phyloP scores from a whole-genome alignment of 2,888 invertebrate species.

The Cacoxenus indagator region DNA sequence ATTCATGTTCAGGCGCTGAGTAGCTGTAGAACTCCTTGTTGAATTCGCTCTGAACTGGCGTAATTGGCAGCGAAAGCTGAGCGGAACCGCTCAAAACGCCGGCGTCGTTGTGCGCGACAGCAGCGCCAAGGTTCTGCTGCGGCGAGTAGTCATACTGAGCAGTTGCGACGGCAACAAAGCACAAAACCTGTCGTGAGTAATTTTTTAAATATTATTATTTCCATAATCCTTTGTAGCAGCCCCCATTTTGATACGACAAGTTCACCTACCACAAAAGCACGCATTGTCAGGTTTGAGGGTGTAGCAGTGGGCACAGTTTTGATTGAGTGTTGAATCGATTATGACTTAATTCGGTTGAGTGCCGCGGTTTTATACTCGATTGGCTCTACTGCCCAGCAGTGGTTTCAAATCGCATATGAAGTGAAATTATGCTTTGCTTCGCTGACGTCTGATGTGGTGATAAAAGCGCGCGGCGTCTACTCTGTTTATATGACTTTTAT shows the following conservation, averaged over 20 bases:
- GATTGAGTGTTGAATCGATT: slow-evolving; percentile 42
- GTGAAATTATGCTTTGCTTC: slow-evolving; percentile 3
- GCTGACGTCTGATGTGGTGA: not conserved
- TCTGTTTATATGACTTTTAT: not conserved
- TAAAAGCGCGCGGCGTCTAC: not conserved
- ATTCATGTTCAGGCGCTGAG: slow-evolving; percentile 64
- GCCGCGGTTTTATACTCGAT: slow-evolving; percentile 38
- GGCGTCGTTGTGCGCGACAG: not conserved
- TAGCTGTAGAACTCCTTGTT: slow-evolving; percentile 62
- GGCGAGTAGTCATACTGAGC: slow-evolving; percentile 58
- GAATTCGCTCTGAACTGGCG: slow-evolving; percentile 42
- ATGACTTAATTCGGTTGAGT: slow-evolving; percentile 29
- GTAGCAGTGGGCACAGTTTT: slow-evolving; percentile 38
- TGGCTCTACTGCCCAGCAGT: not conserved
- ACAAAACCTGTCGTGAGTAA: slow-evolving; percentile 49
- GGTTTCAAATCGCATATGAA: not conserved
- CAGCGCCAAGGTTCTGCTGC: not conserved
- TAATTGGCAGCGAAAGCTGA: slow-evolving; percentile 41
- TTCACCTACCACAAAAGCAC: slow-evolving; percentile 55
- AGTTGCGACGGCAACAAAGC: slow-evolving; percentile 47
- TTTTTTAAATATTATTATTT: not conserved
- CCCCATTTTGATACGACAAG: not conserved
- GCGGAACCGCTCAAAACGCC: slow-evolving; percentile 30
- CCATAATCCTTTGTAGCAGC: not conserved
- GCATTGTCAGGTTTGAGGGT: slow-evolving; percentile 47